Conservation (phyloP, 2,113 vertebrate species). For the Hypanus sabinus region DNA sequence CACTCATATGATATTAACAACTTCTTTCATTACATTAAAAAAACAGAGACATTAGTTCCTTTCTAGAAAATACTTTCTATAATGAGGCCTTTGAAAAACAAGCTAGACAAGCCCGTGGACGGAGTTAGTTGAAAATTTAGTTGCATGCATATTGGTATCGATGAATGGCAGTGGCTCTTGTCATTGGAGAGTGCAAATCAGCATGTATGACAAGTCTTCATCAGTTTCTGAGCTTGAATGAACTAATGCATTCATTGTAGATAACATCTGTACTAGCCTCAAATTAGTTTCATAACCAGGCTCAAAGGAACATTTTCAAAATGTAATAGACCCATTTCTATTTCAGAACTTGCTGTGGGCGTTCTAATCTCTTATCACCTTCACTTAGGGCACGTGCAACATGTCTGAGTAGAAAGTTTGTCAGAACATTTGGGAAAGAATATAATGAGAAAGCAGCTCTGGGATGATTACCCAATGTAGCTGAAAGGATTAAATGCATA, state of each 20-base stretch:
- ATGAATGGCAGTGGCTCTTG: not conserved
- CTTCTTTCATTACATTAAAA: not conserved
- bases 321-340: constrained; percentile 37
- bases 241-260: constrained; percentile 33
- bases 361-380: constrained; percentile 36
- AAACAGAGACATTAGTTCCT: not conserved
- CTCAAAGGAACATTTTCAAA: constrained; percentile 37
- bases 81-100: constrained; percentile 12
- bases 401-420: constrained; percentile 12
- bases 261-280: constrained; percentile 33
- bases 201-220: constrained; percentile 37
- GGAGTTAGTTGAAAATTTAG: not conserved
- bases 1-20: not conserved
- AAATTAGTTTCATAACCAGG: constrained; percentile 37
- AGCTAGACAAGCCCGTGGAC: not conserved
- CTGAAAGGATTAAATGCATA: not conserved
- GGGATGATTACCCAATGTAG: not conserved
- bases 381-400: constrained; percentile 30
- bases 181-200: constrained; percentile 33
- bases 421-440: constrained; percentile 24
- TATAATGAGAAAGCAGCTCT: not conserved
- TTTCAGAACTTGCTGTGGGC: constrained; percentile 35
- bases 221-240: constrained; percentile 38
- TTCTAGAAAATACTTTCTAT: not conserved
- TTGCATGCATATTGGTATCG: constrained; percentile 16